These are phyloP conservation scores for Phylloscopus trochilus DNA, from an alignment of 2,113 vertebrate species.

Conservation along the genomic window DNA sequence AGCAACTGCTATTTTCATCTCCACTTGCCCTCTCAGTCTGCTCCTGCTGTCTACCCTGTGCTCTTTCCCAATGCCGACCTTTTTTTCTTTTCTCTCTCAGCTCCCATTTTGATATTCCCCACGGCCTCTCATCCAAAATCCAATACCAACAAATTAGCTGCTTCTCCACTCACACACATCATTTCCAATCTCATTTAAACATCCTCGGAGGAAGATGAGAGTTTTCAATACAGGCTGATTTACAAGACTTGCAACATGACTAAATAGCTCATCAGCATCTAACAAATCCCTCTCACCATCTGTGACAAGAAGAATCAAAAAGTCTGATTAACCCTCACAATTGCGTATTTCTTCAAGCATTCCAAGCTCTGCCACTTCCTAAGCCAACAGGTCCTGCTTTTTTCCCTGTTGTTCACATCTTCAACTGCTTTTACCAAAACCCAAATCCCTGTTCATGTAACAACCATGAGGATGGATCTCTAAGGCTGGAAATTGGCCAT, in stretches of 20 bases:
- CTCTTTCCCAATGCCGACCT: background rate
- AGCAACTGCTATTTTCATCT: slow-evolving; percentile 27
- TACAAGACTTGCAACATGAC: slow-evolving; percentile 17
- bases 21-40: background rate
- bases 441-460: background rate
- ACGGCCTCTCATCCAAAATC: background rate
- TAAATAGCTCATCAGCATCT: slow-evolving; percentile 51
- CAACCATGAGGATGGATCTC: background rate
- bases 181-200: slow-evolving; percentile 6
- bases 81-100: background rate
- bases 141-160: background rate
- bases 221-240: slow-evolving; percentile 40
- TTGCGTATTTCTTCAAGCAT: background rate
- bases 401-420: background rate
- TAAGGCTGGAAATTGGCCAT: background rate
- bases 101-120: background rate
- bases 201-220: background rate
- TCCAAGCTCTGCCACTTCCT: background rate
- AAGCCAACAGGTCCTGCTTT: background rate
- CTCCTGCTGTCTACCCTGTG: slow-evolving; percentile 1
- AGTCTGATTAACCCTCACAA: slow-evolving; percentile 23
- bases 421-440: background rate
- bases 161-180: background rate
- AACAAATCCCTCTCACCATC: slow-evolving; percentile 18
- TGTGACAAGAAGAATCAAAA: slow-evolving; percentile 23